A percentile compares a stretch with the other conserved stretches of the same genome.
These are phyloP conservation scores for Polypterus senegalus DNA, from an alignment of 2,113 vertebrate genomes.

Conservation along the genomic window DNA sequence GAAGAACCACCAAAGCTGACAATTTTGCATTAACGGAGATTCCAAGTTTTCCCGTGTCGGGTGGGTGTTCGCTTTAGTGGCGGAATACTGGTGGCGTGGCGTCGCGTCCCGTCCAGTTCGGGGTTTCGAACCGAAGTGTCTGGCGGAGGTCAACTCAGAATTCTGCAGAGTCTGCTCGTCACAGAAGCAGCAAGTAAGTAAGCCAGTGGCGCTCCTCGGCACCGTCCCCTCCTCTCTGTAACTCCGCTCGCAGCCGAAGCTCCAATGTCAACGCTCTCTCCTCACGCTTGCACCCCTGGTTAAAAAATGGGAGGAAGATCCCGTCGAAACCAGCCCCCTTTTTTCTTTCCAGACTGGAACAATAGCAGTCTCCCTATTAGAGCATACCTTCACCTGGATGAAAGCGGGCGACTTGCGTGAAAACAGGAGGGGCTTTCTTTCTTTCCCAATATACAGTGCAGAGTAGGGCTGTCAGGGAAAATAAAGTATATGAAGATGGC, in stretches of 20 bases:
- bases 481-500: background rate
- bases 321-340: slow-evolving; percentile 52
- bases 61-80: too few relatives aligned
- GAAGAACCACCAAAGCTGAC: too few relatives aligned
- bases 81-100: too few relatives aligned
- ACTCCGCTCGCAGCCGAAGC: slow-evolving; percentile 43
- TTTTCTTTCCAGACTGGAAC: slow-evolving; percentile 26
- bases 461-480: background rate
- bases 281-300: slow-evolving; percentile 47
- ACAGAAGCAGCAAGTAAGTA: too few relatives aligned
- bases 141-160: too few relatives aligned
- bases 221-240: slow-evolving; percentile 35
- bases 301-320: slow-evolving; percentile 54
- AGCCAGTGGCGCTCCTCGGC: too few relatives aligned
- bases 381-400: slow-evolving; percentile 44
- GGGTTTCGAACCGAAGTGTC: too few relatives aligned
- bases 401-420: slow-evolving; percentile 35
- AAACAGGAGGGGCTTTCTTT: slow-evolving; percentile 37
- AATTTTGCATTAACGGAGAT: too few relatives aligned
- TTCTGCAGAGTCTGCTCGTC: too few relatives aligned
- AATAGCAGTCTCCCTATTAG: slow-evolving; percentile 38
- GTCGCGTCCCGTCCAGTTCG: too few relatives aligned
- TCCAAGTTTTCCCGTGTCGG: too few relatives aligned
- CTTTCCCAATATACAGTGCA: background rate
- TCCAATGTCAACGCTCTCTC: slow-evolving; percentile 37